Percentiles rank a stretch among this genome's conserved stretches.
Evolutionary conservation across 2,113 vertebrate species (phyloP).

Genomic region (Lichenostomus cassidix): DNA sequence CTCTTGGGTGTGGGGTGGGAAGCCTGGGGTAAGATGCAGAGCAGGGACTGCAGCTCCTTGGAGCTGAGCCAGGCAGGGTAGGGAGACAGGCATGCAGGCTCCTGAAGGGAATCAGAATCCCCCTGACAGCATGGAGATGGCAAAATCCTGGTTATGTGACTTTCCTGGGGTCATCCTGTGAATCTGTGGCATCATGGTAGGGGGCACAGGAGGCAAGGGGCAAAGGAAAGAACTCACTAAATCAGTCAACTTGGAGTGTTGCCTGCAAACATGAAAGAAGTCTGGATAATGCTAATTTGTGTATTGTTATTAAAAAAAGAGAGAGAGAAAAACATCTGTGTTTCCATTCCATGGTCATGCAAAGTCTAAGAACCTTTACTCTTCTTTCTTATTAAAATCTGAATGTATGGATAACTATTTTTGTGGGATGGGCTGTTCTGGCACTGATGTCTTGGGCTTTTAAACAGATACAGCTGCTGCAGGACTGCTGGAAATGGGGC

Average conservation of each 20-base stretch:
- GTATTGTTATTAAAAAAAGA: not conserved
- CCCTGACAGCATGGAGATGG: not conserved
- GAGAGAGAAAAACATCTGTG: too few relatives aligned
- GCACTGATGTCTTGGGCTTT: not conserved
- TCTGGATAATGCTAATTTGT: not conserved
- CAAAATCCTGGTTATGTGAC: not conserved
- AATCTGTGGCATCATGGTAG: not conserved
- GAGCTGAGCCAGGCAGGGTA: not conserved
- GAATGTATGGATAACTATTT: not conserved
- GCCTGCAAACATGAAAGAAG: not conserved
- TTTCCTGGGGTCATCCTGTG: not conserved
- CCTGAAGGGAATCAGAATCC: rapidly evolving
- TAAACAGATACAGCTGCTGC: not conserved
- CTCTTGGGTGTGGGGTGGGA: not conserved
- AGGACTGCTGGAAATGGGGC: not conserved
- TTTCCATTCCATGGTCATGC: not conserved
- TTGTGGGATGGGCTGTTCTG: not conserved
- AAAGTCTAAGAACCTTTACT: not conserved
- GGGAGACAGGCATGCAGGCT: not conserved
- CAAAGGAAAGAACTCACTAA: not conserved
- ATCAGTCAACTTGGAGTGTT: not conserved
- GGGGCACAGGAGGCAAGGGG: not conserved
- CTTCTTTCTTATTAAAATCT: not conserved
- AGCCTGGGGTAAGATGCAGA: not conserved
- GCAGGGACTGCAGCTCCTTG: not conserved